Conservation (phyloP, 1,140 invertebrate species). For the Lithobius niger region DNA sequence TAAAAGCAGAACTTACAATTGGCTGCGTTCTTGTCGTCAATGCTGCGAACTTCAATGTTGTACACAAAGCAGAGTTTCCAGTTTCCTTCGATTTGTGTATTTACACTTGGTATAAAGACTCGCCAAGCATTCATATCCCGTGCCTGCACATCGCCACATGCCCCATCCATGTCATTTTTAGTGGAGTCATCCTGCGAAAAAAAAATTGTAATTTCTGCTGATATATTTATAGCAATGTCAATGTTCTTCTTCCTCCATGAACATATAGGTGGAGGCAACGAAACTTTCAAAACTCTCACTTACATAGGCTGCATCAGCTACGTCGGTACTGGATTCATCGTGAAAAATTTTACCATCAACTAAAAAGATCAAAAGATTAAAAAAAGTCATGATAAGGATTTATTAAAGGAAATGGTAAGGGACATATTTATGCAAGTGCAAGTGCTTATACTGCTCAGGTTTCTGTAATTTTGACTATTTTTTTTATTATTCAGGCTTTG, state of each 20-base stretch:
- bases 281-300: constrained; percentile 6
- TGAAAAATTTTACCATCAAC: constrained; percentile 16
- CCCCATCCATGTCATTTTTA: not conserved
- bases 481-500: too few relatives aligned
- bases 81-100: constrained; percentile 32
- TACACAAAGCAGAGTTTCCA: constrained; percentile 40
- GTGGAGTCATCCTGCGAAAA: not conserved
- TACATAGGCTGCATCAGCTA: constrained; percentile 17
- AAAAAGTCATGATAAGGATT: not conserved
- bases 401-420: constrained; percentile 9
- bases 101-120: constrained; percentile 46
- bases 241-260: not conserved
- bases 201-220: not conserved
- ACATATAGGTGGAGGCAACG: not conserved
- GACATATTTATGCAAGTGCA: too few relatives aligned
- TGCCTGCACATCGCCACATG: constrained; percentile 5
- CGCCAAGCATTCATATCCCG: constrained; percentile 55
- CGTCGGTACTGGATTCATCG: constrained; percentile 15
- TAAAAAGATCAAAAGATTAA: constrained; percentile 8
- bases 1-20: constrained; percentile 14
- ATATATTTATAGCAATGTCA: not conserved
- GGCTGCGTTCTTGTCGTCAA: constrained; percentile 31
- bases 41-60: constrained; percentile 45
- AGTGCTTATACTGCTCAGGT: too few relatives aligned
- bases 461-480: too few relatives aligned